Conservation (phyloP, 2,888 invertebrate species). For the Eupithecia abbreviata region DNA sequence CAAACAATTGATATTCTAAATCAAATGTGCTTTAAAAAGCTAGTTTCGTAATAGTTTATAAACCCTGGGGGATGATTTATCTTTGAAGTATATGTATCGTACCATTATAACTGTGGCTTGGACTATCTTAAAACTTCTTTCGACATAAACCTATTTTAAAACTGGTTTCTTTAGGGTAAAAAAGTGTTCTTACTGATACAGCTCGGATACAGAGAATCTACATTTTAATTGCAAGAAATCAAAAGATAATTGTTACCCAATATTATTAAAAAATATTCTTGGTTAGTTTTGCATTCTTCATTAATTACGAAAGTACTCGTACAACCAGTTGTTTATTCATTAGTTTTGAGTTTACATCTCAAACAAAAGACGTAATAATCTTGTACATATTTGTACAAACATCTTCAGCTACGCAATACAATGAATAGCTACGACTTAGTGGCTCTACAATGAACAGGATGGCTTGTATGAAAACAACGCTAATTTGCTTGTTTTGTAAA, state of each 20-base stretch:
- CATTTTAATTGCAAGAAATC: background rate
- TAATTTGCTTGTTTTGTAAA: slow-evolving; percentile 77
- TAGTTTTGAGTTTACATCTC: slow-evolving; percentile 40
- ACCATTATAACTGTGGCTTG: background rate
- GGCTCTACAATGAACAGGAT: slow-evolving; percentile 59
- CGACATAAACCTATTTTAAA: background rate
- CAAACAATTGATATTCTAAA: too few species aligned
- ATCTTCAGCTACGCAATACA: slow-evolving; percentile 56
- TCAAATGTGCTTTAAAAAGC: background rate
- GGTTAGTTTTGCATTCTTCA: slow-evolving; percentile 18
- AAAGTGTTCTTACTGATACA: background rate
- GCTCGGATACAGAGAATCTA: background rate
- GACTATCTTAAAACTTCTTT: background rate
- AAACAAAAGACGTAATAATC: slow-evolving; percentile 46
- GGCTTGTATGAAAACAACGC: slow-evolving; percentile 67
- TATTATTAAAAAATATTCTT: background rate
- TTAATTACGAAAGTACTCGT: slow-evolving; percentile 15
- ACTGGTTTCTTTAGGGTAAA: background rate
- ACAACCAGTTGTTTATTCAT: slow-evolving; percentile 26
- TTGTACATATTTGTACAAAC: slow-evolving; percentile 56
- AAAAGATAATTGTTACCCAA: background rate
- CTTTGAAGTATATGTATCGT: background rate
- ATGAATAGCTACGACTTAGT: slow-evolving; percentile 38
- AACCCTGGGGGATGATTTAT: background rate
- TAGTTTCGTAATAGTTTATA: background rate